A percentile compares a stretch with the other conserved stretches of the same genome.
Conservation (phyloP, 2,113 vertebrate species). For the Papio anubis region DNA sequence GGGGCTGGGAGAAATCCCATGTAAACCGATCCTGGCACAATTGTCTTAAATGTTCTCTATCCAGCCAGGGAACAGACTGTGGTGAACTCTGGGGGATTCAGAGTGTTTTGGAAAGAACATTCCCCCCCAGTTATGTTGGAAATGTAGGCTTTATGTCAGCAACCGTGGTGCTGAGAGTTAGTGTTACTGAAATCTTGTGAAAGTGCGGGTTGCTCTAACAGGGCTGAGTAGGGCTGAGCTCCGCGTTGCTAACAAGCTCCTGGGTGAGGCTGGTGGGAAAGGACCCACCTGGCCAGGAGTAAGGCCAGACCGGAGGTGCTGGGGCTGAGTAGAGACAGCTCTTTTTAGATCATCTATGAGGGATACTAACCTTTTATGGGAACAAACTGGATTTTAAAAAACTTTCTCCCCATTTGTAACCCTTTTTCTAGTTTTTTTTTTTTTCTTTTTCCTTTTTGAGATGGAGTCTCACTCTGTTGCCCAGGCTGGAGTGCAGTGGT, state of each 20-base stretch:
- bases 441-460: too few relatives aligned
- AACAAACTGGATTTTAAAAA: neutral
- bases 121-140: slow-evolving; percentile 10
- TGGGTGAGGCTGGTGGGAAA: neutral
- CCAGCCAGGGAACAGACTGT: neutral
- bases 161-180: neutral
- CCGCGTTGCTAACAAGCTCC: neutral
- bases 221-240: slow-evolving; percentile 14
- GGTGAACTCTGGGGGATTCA: neutral
- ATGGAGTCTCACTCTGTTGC: too few relatives aligned
- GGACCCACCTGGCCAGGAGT: neutral
- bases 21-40: neutral
- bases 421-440: neutral
- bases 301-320: rapidly evolving
- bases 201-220: slow-evolving; percentile 14
- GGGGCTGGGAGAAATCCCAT: neutral
- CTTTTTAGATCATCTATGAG: neutral
- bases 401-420: neutral
- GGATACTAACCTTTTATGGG: neutral
- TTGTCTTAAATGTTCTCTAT: neutral
- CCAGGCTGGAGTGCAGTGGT: too few relatives aligned
- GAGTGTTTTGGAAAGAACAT: neutral
- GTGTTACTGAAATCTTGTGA: slow-evolving; percentile 5
- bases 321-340: neutral
- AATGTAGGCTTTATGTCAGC: neutral